These are phyloP conservation scores for Xestia sexstrigata DNA, from an alignment of 2,888 invertebrate species.

Conservation along the genomic window DNA sequence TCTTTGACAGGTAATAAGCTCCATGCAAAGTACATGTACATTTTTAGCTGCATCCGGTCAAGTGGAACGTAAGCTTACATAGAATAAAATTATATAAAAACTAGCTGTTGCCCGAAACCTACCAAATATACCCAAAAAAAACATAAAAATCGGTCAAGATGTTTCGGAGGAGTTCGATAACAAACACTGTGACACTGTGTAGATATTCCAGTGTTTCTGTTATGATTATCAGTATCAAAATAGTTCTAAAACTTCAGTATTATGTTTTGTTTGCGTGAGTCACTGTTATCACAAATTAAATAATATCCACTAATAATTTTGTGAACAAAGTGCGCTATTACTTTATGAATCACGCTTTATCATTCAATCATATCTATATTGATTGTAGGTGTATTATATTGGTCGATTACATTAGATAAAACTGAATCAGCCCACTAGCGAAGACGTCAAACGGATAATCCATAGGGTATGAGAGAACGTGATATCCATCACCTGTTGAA, in stretches of 20 bases:
- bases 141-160: too few species aligned
- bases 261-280: conserved; percentile 35
- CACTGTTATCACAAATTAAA: conserved; percentile 32
- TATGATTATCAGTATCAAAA: neutral
- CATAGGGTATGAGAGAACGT: neutral
- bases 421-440: neutral
- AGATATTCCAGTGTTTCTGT: neutral
- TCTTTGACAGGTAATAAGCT: neutral
- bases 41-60: neutral
- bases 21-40: neutral
- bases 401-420: conserved; percentile 15
- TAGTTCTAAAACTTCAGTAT: neutral
- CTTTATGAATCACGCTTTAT: conserved; percentile 23
- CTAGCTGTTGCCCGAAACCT: too few species aligned
- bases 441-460: conserved; percentile 4
- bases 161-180: too few species aligned
- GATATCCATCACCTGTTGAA: neutral
- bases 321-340: conserved; percentile 4
- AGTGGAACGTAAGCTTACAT: neutral
- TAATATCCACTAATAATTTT: conserved; percentile 18
- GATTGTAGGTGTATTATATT: conserved; percentile 22
- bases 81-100: neutral
- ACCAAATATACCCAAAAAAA: too few species aligned
- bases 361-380: conserved; percentile 1
- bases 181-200: too few species aligned